Percentiles rank a stretch among this genome's conserved stretches.
These are phyloP conservation scores for Nycteola revayana DNA, from an alignment of 2,888 invertebrate species.

Conservation along the genomic window DNA sequence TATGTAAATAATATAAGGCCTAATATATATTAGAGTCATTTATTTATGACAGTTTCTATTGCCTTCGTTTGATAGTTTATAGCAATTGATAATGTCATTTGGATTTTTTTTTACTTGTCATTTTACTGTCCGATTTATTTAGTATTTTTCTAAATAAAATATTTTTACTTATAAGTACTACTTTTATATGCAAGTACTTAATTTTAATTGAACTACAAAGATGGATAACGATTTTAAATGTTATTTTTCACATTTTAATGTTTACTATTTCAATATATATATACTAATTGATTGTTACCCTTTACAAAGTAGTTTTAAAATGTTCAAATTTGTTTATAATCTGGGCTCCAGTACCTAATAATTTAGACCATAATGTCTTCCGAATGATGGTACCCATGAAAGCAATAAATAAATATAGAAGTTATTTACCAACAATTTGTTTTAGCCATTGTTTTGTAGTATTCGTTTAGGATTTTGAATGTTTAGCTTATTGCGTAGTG, in stretches of 20 bases:
- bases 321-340: too few species aligned
- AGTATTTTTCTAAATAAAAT: too few species aligned
- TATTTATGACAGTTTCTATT: slow-evolving; percentile 14
- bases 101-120: background rate
- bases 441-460: slow-evolving; percentile 24
- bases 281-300: too few species aligned
- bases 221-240: too few species aligned
- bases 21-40: slow-evolving; percentile 26
- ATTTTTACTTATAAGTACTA: too few species aligned
- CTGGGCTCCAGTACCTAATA: slow-evolving; percentile 27
- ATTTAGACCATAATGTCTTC: slow-evolving; percentile 59
- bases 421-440: slow-evolving; percentile 36
- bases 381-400: slow-evolving; percentile 54
- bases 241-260: too few species aligned
- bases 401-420: slow-evolving; percentile 63
- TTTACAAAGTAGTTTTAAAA: too few species aligned
- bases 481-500: slow-evolving; percentile 41
- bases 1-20: slow-evolving; percentile 24
- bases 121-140: background rate
- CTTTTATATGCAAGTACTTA: too few species aligned
- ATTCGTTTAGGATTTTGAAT: slow-evolving; percentile 47
- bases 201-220: too few species aligned
- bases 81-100: slow-evolving; percentile 9
- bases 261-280: too few species aligned
- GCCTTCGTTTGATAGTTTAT: slow-evolving; percentile 11